These are phyloP conservation scores for Meloidogyne exigua DNA, from an alignment of 1,140 invertebrate genomes.

Conservation along the genomic window DNA sequence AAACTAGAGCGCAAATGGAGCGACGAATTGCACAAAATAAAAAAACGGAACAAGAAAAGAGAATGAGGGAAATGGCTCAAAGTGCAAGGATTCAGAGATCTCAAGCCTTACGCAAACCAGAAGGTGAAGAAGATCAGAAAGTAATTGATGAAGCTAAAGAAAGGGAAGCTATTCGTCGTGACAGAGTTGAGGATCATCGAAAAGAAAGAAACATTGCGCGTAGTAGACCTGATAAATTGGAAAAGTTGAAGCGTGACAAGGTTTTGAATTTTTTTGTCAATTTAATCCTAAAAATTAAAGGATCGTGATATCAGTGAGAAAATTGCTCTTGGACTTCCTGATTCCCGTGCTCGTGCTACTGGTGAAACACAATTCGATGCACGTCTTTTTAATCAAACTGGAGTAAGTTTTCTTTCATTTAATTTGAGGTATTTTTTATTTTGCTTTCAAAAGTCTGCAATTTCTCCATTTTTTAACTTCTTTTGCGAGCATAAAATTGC, in stretches of 20 bases:
- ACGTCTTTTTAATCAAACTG: slow-evolving; percentile 82
- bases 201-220: slow-evolving; percentile 83
- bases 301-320: not conserved
- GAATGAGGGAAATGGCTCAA: slow-evolving; percentile 84
- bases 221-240: slow-evolving; percentile 88
- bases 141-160: slow-evolving; percentile 76
- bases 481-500: too few species aligned
- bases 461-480: too few species aligned
- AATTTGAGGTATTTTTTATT: too few species aligned
- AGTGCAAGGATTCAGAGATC: slow-evolving; percentile 73
- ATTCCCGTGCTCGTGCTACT: slow-evolving; percentile 41
- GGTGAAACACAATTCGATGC: slow-evolving; percentile 89
- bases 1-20: slow-evolving; percentile 89
- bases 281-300: not conserved
- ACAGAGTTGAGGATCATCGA: slow-evolving; percentile 51
- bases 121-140: slow-evolving; percentile 52
- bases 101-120: slow-evolving; percentile 20
- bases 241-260: slow-evolving; percentile 77
- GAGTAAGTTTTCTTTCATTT: not conserved
- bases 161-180: slow-evolving; percentile 75
- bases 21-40: slow-evolving; percentile 94
- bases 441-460: too few species aligned
- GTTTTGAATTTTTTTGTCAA: slow-evolving; percentile 97
- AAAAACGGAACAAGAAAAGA: slow-evolving; percentile 96
- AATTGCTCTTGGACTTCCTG: slow-evolving; percentile 89